Evolutionary conservation across 2,888 invertebrate genomes (phyloP), one percentile per base, ranked within the genome.

Genomic region (Pherbina coryleti): DNA sequence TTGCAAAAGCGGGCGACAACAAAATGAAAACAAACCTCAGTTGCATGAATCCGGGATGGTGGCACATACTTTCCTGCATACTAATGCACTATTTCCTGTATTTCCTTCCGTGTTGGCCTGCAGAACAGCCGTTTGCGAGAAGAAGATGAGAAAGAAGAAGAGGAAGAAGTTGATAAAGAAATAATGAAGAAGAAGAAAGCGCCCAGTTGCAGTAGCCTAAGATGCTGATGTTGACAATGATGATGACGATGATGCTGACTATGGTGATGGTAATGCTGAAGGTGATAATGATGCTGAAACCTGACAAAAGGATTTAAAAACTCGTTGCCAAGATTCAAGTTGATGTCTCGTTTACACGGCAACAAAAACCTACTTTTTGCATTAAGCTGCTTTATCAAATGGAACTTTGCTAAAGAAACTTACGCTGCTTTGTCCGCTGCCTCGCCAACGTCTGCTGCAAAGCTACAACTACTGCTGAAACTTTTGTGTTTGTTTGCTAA

Each of bases 291-390:
- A 64, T 64, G 64, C 64, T 64, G 17, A 64, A 64, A 19, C 55
- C 64, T 64, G 64, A 64, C 64, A 64, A 64, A 44, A 64, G 64
- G 64, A 64, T 64, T 64, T 64, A 64, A 34, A 64, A 64, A 64
- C 34, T 64, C 64, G 64, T 34, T 34, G 28, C 34, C 14, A 14
- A 64, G 64, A 34, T 64, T 64, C 34, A 64, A 64, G 31, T 17
- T 64, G 69, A 25, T 51, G 49, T 51, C 69, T 69, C 69, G 44
- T 69, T 69, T 19, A 69, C 25, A 69, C 51, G 51, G 49, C 51
- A n/a, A 51, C 51, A 25, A 69, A 67, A 69, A 60, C 57, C 57
- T 60, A 60, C 57, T 60, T 60, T 60, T 60, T 28, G 57, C 57
- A 60, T 60, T 60, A 60, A 60, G 57, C 57, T 60, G n/a, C 57